Percentiles rank a stretch among this genome's conserved stretches.
phyloP scores from a whole-genome alignment of 2,113 vertebrate species.

The Phodopus roborovskii region DNA sequence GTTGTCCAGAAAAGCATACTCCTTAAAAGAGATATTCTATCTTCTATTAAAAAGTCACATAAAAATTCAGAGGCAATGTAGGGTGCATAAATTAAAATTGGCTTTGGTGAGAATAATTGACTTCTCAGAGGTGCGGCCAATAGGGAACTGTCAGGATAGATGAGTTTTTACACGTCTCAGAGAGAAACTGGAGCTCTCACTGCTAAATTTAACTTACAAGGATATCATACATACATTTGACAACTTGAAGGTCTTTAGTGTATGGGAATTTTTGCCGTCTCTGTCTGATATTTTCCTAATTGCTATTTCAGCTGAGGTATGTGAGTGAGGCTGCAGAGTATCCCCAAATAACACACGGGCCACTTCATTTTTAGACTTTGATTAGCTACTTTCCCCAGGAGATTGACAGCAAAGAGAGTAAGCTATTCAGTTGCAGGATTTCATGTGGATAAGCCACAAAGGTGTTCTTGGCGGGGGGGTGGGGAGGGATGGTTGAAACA shows the following conservation, averaged over 20 bases:
- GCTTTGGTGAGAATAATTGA: constrained; percentile 84
- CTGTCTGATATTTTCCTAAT: constrained; percentile 25
- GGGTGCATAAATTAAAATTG: constrained; percentile 79
- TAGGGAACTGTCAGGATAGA: constrained; percentile 76
- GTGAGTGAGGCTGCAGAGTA: not conserved
- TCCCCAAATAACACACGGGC: not conserved
- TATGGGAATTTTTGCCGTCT: constrained; percentile 28
- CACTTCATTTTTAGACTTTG: constrained; percentile 45
- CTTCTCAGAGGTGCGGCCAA: constrained; percentile 73
- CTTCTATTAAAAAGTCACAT: constrained; percentile 49
- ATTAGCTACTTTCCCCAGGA: constrained; percentile 12
- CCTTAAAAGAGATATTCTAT: constrained; percentile 42
- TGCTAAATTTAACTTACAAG: constrained; percentile 80
- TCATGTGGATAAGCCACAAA: not conserved
- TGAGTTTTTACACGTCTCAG: constrained; percentile 81
- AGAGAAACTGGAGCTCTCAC: constrained; percentile 81
- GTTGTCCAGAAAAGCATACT: constrained; percentile 48
- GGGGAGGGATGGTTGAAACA: not conserved
- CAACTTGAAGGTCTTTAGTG: constrained; percentile 68
- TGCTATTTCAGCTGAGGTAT: constrained; percentile 22
- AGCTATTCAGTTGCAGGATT: not conserved
- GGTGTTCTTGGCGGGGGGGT: no score
- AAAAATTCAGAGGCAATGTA: constrained; percentile 79
- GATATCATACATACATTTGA: constrained; percentile 68
- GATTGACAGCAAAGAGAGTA: not conserved